These are phyloP conservation scores for Cetonia aurata DNA, from an alignment of 2,888 invertebrate genomes.

Conservation along the genomic window DNA sequence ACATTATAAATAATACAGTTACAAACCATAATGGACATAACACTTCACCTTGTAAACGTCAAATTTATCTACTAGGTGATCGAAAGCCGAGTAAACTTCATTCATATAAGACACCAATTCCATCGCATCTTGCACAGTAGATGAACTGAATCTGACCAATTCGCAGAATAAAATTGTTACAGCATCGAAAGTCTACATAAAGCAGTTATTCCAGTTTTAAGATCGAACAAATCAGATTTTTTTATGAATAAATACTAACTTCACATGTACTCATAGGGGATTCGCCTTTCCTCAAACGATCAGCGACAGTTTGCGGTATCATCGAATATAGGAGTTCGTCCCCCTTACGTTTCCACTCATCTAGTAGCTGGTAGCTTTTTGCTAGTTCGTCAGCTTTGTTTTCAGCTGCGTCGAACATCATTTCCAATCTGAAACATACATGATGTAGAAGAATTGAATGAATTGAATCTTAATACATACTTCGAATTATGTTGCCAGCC, in stretches of 20 bases:
- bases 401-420: constrained; percentile 87
- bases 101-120: constrained; percentile 88
- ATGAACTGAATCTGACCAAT: constrained; percentile 72
- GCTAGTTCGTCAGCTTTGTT: constrained; percentile 83
- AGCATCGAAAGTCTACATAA: constrained; percentile 77
- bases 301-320: constrained; percentile 90
- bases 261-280: constrained; percentile 85
- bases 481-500: constrained; percentile 89
- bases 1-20: not conserved
- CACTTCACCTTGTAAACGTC: constrained; percentile 86
- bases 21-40: not conserved
- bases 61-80: constrained; percentile 84
- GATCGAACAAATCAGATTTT: not conserved
- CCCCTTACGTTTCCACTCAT: constrained; percentile 88
- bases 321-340: constrained; percentile 91
- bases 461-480: constrained; percentile 58
- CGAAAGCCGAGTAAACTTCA: constrained; percentile 87
- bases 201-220: not conserved
- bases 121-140: constrained; percentile 75
- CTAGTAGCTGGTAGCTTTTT: constrained; percentile 81
- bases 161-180: constrained; percentile 87
- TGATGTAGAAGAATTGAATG: not conserved
- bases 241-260: constrained; percentile 62
- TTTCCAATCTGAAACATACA: constrained; percentile 72
- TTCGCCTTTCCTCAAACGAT: constrained; percentile 81